Evolutionary conservation across 2,797 vertebrate species (phyloP), one percentile per base, ranked within the genome.

Genomic region (Euphonia xanthogaster): DNA sequence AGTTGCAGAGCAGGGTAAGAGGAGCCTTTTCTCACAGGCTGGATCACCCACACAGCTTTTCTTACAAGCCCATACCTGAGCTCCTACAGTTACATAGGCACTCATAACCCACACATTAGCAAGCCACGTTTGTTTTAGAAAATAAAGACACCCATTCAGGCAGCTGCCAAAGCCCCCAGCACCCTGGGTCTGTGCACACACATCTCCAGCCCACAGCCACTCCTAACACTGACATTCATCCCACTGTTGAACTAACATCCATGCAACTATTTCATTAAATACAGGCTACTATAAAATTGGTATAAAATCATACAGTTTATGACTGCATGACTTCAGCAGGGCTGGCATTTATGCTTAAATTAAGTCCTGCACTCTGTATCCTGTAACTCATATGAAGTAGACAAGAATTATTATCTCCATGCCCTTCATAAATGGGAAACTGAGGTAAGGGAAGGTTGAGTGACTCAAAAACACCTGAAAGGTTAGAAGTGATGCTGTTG

Each of bases 371-470:
- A 28, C 19, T 44, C 67, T 24, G 27, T 68, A 44, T 44, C 23
- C 48, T 42, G 2, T 10, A 90, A 67, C 10, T 53, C 31, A 10
- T 1, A 10, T 51, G 42, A 80, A 44, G 28, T 1, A 58, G 39
- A 63, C 25, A 54, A 61, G 27, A 67, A 53, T 53, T 61, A 44
- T 45, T 19, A 51, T 35, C 70, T 61, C 58, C 17, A 8, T 19
- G 30, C 17, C 30, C 44, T 66, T 75, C 66, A 81, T 16, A 86
- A 95, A 90, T 30, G 37, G 66, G 86, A 93, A 95, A 94, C 79
- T 81, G 76, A 94, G 88, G 54, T 47, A 95, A 72, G 91, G 55
- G 25, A 68, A 28, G 27, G 24, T 77, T 53, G 85, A 78, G 55
- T 47, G 42, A 77, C 54, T 91, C 23, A 66, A 90, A 61, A 60